These are phyloP conservation scores for Morus bassanus DNA, from an alignment of 2,797 vertebrate genomes.

Conservation along the genomic window DNA sequence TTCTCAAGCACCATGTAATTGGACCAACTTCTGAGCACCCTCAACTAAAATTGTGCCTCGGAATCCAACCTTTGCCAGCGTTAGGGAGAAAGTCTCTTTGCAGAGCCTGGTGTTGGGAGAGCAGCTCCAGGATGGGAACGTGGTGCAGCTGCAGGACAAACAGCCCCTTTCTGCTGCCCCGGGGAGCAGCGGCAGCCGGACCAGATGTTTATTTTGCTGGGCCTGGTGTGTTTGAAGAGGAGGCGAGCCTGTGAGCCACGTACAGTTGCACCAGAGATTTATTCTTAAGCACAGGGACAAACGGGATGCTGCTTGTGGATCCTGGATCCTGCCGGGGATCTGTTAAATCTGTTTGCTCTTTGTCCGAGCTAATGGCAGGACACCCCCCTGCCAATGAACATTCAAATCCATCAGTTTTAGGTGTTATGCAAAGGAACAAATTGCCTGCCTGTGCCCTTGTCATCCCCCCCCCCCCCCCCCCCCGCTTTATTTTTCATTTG, in stretches of 20 bases:
- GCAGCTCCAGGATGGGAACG: neutral
- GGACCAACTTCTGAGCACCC: rapidly evolving
- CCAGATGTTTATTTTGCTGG: neutral
- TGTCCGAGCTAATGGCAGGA: neutral
- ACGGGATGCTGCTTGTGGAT: neutral
- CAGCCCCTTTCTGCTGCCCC: neutral
- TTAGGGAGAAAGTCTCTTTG: too few species aligned
- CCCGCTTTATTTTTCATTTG: neutral
- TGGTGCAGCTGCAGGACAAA: neutral
- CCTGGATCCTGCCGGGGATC: neutral
- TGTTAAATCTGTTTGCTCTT: neutral
- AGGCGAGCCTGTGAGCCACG: neutral
- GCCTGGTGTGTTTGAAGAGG: neutral
- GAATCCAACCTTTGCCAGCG: neutral
- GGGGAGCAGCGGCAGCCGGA: neutral
- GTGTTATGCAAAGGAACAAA: neutral
- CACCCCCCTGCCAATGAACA: neutral
- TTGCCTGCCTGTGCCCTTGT: neutral
- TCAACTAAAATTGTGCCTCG: rapidly evolving
- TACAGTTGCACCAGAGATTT: neutral
- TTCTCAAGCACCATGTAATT: rapidly evolving
- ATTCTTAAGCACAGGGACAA: neutral
- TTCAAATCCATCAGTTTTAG: rapidly evolving
- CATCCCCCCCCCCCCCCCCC: too few species aligned
- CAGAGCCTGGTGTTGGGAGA: too few species aligned